Base-by-base conservation (phyloP, 2,113 vertebrate genomes). In the Lophura nycthemera region DNA sequence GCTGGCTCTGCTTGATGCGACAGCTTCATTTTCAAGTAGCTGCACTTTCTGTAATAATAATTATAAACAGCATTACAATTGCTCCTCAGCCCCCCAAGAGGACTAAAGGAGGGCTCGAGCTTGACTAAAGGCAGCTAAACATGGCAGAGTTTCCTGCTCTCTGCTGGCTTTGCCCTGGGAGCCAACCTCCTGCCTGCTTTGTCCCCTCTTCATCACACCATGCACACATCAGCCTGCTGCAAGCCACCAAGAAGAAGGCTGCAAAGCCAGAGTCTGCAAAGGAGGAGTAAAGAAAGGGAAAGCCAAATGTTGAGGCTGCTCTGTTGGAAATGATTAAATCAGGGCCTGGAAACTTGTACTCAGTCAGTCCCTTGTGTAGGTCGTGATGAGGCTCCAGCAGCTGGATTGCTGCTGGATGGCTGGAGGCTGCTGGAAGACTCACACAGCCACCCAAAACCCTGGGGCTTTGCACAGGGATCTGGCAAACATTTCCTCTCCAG, bases 1-100 rank as follows among this genome's bases (percentile, higher is more conserved):
- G 65, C 22, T 91, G 76, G 50, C 72, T 81, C 69, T 74, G 79
- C 79, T 88, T 67, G 83, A 60, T 83, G 57, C 42, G 70, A 29
- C 60, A 34, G 66, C 42, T 93, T 92, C 32, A 10, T 61, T 92
- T 84, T 45, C 74, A 78, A 50, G 40, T 20, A 67, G 65, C 72
- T 83, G 59, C 10, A 3, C 43, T 81, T 74, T 70, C 77, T 77
- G 27, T 60, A 67, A 65, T 82, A 66, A 52, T 81, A 43, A 88
- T 85, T 81, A 89, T 13, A 83, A 86, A 60, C 11, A 67, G 47
- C 22, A 36, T 64, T 83, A n/a, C 42, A 81, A 57, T 36, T 71
- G 65, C 52, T 92, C 14, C 79, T 92, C 1, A 2, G 1, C 27
- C 4, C 40, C 8, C 5, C 0, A 2, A 19, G 56, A 70, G 43